Conservation (phyloP, 2,797 vertebrate genomes). For the Melanotaenia parkinsoni region DNA sequence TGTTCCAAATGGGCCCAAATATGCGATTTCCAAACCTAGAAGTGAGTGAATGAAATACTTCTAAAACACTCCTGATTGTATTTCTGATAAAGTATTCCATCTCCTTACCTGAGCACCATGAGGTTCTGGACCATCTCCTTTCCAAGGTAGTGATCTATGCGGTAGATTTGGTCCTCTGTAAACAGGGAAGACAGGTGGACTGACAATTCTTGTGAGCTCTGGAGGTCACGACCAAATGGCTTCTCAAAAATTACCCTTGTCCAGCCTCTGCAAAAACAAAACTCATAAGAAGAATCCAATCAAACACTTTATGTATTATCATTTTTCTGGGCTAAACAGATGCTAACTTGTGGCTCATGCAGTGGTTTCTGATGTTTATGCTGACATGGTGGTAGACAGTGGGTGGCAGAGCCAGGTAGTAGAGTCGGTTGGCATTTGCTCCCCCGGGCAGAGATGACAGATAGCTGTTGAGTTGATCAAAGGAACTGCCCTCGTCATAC, state of each 20-base stretch:
- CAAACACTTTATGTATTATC: neutral
- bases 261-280: conserved; percentile 84
- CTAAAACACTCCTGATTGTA: neutral
- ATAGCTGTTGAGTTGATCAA: conserved; percentile 79
- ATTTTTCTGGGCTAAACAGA: conserved; percentile 22
- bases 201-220: conserved; percentile 89
- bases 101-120: conserved; percentile 90
- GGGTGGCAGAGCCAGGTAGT: conserved; percentile 92
- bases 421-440: conserved; percentile 84
- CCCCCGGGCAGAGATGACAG: conserved; percentile 83
- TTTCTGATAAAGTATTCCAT: neutral
- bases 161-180: conserved; percentile 91
- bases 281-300: conserved; percentile 5
- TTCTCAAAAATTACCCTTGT: conserved; percentile 93
- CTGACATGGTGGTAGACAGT: conserved; percentile 89
- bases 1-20: conserved; percentile 94
- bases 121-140: conserved; percentile 99
- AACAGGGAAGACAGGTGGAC: conserved; percentile 88
- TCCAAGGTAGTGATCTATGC: conserved; percentile 96
- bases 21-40: conserved; percentile 93
- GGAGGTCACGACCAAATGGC: conserved; percentile 90
- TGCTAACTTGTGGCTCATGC: conserved; percentile 85
- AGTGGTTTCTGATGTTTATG: conserved; percentile 85
- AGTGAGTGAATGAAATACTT: conserved; percentile 9
- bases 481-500: conserved; percentile 81